phyloP scores from a whole-genome alignment of 2,113 vertebrate species.

The Carassius carassius region DNA sequence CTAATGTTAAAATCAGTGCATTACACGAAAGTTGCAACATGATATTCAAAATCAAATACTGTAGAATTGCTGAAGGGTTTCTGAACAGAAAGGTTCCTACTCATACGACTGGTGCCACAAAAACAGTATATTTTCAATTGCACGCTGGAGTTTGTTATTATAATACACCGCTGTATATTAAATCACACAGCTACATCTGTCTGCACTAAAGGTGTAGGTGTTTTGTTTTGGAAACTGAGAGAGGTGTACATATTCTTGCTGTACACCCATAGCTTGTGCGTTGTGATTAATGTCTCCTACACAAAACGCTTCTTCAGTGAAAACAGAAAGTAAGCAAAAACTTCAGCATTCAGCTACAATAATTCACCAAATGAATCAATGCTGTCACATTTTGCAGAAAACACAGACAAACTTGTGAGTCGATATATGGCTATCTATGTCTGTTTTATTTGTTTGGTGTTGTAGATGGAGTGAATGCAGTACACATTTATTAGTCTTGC shows the following conservation, averaged over 20 bases:
- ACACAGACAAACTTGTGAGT: slow-evolving; percentile 5
- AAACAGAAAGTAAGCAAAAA: slow-evolving; percentile 1
- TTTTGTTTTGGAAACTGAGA: neutral
- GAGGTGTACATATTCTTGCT: neutral
- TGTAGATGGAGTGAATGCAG: neutral
- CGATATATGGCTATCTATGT: slow-evolving; percentile 17
- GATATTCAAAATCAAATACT: neutral
- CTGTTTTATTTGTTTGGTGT: slow-evolving; percentile 12
- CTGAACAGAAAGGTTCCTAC: neutral
- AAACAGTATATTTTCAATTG: neutral
- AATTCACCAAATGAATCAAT: slow-evolving; percentile 38
- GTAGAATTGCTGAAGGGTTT: neutral
- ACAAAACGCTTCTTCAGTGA: neutral
- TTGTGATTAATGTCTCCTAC: neutral
- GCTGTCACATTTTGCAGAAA: slow-evolving; percentile 28
- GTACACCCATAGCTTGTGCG: neutral
- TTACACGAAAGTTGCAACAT: slow-evolving; percentile 18
- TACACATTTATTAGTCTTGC: slow-evolving; percentile 23
- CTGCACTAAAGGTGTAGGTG: neutral
- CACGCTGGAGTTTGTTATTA: neutral
- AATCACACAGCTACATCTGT: neutral
- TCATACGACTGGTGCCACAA: neutral
- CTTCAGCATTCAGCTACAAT: slow-evolving; percentile 39
- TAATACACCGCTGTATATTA: neutral
- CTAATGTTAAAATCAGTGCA: slow-evolving; percentile 6